A percentile compares a stretch with the other conserved stretches of the same genome.
These are phyloP conservation scores for Rhynchomys soricoides DNA, from an alignment of 2,113 vertebrate species.

Conservation along the genomic window DNA sequence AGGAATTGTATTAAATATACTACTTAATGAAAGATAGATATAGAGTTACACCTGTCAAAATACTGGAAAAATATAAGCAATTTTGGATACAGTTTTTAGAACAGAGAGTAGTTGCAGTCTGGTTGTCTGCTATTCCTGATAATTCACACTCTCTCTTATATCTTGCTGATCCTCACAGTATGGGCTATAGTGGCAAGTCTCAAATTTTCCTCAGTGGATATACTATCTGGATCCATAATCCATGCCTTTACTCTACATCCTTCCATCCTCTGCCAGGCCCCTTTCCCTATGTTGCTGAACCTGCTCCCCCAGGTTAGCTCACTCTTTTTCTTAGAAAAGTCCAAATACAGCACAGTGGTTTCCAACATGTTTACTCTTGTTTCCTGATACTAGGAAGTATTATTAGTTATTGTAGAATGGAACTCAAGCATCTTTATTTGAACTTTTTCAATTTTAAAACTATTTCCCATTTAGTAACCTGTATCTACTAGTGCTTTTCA, in stretches of 20 bases:
- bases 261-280: neutral
- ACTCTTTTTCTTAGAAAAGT: neutral
- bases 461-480: neutral
- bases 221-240: neutral
- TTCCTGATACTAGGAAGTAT: neutral
- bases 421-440: neutral
- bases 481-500: neutral
- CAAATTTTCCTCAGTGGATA: fast-evolving
- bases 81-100: neutral
- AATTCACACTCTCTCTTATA: neutral
- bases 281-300: neutral
- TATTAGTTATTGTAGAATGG: neutral
- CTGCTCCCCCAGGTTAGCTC: neutral
- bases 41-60: neutral
- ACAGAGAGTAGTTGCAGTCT: neutral
- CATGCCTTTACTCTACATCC: neutral
- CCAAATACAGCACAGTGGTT: neutral
- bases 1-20: neutral
- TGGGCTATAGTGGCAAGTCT: neutral
- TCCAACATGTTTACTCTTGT: neutral
- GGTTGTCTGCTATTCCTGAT: neutral
- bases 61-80: neutral
- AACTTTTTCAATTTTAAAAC: neutral
- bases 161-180: neutral
- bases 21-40: neutral